A percentile compares a stretch with the other conserved stretches of the same genome.
These are phyloP conservation scores for Aegithalos caudatus DNA, from an alignment of 2,113 vertebrate genomes.

Conservation along the genomic window DNA sequence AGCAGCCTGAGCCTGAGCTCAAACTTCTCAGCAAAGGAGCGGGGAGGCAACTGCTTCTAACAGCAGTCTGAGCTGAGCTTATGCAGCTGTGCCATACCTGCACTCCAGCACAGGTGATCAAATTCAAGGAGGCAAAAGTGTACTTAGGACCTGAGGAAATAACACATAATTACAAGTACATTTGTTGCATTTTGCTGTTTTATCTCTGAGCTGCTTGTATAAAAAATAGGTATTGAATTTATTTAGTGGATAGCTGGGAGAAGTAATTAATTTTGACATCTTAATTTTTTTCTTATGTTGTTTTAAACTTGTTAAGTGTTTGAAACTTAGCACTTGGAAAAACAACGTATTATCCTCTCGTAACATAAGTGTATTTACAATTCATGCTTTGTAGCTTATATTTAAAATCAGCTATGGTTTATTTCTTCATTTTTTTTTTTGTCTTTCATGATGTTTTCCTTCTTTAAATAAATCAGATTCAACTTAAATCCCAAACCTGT, in stretches of 20 bases:
- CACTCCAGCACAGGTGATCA: not conserved
- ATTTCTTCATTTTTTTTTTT: not conserved
- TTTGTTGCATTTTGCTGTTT: not conserved
- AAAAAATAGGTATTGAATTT: conserved; percentile 30
- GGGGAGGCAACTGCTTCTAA: not conserved
- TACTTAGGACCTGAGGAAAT: not conserved
- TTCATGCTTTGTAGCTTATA: not conserved
- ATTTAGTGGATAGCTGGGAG: not conserved
- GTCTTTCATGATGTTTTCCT: not conserved
- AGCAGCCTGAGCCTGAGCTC: not conserved
- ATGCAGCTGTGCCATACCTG: not conserved
- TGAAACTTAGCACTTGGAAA: not conserved
- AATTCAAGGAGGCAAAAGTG: not conserved
- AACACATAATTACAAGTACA: not conserved
- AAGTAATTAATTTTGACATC: conserved; percentile 25
- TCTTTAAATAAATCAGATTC: not conserved
- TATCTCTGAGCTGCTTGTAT: not conserved
- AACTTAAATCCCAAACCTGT: not conserved
- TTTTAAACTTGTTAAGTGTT: not conserved
- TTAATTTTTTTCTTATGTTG: not conserved
- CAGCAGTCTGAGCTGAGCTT: not conserved
- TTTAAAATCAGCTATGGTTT: not conserved
- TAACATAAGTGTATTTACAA: not conserved
- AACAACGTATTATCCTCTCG: not conserved
- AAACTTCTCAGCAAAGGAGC: not conserved